Conservation (phyloP, 1,140 invertebrate genomes). For the Drosophila malerkotliana region DNA sequence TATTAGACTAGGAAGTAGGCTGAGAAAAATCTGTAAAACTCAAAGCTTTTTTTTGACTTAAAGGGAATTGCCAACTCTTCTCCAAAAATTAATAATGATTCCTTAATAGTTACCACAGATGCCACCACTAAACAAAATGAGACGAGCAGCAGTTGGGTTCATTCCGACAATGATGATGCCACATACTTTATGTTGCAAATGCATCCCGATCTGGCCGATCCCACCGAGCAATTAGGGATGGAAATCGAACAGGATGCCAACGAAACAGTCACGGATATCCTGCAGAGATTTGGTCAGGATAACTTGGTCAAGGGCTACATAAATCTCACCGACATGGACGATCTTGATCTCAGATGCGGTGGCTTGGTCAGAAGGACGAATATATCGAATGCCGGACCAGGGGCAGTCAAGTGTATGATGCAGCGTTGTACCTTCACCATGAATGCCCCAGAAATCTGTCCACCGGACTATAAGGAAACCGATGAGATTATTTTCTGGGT, state of each 20-base stretch:
- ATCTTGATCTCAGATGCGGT: conserved; percentile 89
- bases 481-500: conserved; percentile 91
- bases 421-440: conserved; percentile 87
- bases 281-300: conserved; percentile 87
- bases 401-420: conserved; percentile 88
- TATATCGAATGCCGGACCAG: conserved; percentile 85
- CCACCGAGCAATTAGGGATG: conserved; percentile 89
- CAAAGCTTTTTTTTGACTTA: neutral
- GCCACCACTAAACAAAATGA: conserved; percentile 7
- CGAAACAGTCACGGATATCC: conserved; percentile 87
- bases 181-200: conserved; percentile 88
- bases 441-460: conserved; percentile 89
- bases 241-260: conserved; percentile 89
- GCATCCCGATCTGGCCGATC: conserved; percentile 88
- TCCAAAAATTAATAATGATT: neutral
- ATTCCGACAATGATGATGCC: conserved; percentile 84
- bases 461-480: conserved; percentile 89
- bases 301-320: conserved; percentile 87
- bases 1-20: no score
- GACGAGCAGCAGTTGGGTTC: conserved; percentile 68
- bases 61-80: neutral
- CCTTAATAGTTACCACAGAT: conserved; percentile 53
- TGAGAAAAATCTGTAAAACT: no score
- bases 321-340: conserved; percentile 88
- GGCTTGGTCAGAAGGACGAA: conserved; percentile 87